Percentiles rank a stretch among this genome's conserved stretches.
These are phyloP conservation scores for Prunella fulvescens DNA, from an alignment of 2,113 vertebrate genomes.

Conservation along the genomic window DNA sequence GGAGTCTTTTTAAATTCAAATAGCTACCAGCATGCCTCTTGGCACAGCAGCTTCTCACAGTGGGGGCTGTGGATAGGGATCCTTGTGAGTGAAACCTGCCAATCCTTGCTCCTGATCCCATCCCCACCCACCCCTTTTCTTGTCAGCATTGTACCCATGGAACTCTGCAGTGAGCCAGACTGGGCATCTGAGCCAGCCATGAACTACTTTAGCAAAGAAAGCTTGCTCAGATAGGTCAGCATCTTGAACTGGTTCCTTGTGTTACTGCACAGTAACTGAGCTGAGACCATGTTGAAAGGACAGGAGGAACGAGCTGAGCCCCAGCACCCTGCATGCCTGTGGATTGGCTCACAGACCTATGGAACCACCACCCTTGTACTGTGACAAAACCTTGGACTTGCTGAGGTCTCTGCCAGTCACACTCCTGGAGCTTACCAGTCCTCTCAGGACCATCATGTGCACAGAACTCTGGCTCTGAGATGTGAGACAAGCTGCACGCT, in stretches of 20 bases:
- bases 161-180: not conserved
- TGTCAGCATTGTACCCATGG: not conserved
- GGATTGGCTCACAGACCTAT: not conserved
- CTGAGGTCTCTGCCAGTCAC: not conserved
- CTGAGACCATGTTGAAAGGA: not conserved
- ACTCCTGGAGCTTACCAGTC: not conserved
- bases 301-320: not conserved
- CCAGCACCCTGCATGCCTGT: not conserved
- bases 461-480: not conserved
- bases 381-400: not conserved
- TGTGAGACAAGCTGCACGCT: rapidly evolving
- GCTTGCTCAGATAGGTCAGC: not conserved
- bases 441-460: not conserved
- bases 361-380: not conserved
- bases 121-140: not conserved
- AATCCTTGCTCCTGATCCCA: not conserved
- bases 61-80: not conserved
- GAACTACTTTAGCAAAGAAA: not conserved
- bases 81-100: not conserved
- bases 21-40: not conserved
- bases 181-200: not conserved
- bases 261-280: not conserved
- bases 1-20: not conserved
- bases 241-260: not conserved
- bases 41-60: not conserved